These are phyloP conservation scores for Diarsia rubi DNA, from an alignment of 2,888 invertebrate species.

Conservation along the genomic window DNA sequence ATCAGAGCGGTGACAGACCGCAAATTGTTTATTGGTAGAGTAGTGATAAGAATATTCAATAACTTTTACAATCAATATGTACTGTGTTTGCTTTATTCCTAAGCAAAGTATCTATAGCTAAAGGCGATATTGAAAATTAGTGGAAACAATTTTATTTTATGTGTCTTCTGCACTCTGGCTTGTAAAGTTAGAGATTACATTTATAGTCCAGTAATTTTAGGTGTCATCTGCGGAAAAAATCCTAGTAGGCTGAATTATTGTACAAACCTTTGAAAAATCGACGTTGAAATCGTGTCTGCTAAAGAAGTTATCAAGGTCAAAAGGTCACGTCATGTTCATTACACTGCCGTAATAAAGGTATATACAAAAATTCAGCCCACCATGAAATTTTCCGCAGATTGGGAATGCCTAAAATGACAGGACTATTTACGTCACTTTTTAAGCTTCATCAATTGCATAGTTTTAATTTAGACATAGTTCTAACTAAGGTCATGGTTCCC, in stretches of 20 bases:
- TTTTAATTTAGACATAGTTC: not conserved
- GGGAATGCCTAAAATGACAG: no score
- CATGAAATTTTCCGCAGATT: no score
- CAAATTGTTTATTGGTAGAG: conserved; percentile 50
- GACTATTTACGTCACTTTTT: not conserved
- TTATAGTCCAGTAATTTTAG: no score
- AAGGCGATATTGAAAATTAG: not conserved
- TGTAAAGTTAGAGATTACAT: not conserved
- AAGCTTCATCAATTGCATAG: not conserved
- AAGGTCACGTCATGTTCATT: no score
- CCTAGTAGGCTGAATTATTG: no score
- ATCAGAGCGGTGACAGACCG: conserved; percentile 69
- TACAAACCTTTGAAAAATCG: no score
- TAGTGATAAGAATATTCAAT: conserved; percentile 56
- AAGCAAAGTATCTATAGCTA: not conserved
- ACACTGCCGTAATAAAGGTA: no score
- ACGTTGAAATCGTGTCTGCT: no score
- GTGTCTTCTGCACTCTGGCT: not conserved
- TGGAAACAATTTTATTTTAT: no score
- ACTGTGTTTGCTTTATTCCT: not conserved
- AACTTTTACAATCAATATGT: not conserved
- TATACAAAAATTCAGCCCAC: no score
- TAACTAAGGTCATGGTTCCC: not conserved
- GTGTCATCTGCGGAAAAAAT: no score
- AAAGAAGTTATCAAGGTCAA: no score